A percentile compares a stretch with the other conserved stretches of the same genome.
Conservation (phyloP, 1,140 invertebrate species). For the Tyrophagus putrescentiae region DNA sequence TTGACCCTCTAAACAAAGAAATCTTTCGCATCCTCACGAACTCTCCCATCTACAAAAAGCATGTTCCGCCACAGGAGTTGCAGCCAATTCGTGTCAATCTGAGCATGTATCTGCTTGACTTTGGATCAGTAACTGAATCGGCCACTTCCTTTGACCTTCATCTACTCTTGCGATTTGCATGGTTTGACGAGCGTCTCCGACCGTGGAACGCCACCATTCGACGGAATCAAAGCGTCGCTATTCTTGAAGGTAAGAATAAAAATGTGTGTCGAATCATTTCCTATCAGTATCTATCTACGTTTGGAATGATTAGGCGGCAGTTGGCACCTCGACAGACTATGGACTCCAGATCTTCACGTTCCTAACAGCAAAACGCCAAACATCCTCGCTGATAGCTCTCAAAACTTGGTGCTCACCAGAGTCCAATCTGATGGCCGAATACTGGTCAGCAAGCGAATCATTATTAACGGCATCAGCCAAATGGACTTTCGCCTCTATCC, state of each 20-base stretch:
- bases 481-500: slow-evolving; percentile 34
- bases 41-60: neutral
- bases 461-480: neutral
- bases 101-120: neutral
- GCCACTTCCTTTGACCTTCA: too few relatives aligned
- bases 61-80: neutral
- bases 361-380: slow-evolving; percentile 9
- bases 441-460: slow-evolving; percentile 11
- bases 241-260: too few relatives aligned
- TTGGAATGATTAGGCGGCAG: neutral
- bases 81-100: slow-evolving; percentile 5
- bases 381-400: neutral
- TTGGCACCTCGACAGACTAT: slow-evolving; percentile 8
- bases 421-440: slow-evolving; percentile 13
- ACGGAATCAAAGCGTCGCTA: neutral
- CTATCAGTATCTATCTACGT: neutral
- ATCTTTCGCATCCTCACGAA: neutral
- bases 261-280: too few relatives aligned
- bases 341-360: slow-evolving; percentile 5
- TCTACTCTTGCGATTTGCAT: slow-evolving; percentile 10
- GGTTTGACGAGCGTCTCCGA: slow-evolving; percentile 5
- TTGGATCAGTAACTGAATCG: too few relatives aligned
- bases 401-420: neutral
- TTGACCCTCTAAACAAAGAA: neutral
- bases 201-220: neutral